Conservation (phyloP, 2,888 invertebrate species). For the Clistopyga incitator region DNA sequence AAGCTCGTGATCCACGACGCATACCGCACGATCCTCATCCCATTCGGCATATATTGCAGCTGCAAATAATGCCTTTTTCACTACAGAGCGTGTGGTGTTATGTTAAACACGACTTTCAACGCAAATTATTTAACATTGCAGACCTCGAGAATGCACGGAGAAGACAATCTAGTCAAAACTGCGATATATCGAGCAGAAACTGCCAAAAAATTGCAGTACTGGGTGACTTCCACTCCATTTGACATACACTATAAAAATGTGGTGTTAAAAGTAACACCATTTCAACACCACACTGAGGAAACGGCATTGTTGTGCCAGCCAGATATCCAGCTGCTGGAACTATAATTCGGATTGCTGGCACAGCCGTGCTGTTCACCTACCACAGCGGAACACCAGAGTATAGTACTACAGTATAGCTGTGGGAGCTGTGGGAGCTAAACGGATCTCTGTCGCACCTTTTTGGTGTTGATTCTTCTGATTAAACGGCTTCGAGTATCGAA, state of each 20-base stretch:
- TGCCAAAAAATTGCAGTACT: not conserved
- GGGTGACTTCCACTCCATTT: not conserved
- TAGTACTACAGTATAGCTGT: too few relatives aligned
- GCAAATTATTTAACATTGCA: slow-evolving; percentile 3
- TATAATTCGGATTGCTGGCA: too few relatives aligned
- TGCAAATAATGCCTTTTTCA: slow-evolving; percentile 15
- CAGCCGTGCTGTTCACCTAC: too few relatives aligned
- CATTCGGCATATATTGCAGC: not conserved
- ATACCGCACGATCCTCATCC: slow-evolving; percentile 20
- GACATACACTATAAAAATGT: not conserved
- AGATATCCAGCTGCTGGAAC: too few relatives aligned
- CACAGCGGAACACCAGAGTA: too few relatives aligned
- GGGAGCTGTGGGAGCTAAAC: too few relatives aligned
- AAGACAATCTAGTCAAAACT: not conserved
- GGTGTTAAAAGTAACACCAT: too few relatives aligned
- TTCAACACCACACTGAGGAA: too few relatives aligned
- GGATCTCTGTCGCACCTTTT: too few relatives aligned
- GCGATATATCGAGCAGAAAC: not conserved
- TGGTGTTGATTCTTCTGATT: too few relatives aligned
- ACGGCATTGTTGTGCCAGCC: too few relatives aligned
- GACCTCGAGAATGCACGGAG: slow-evolving; percentile 2
- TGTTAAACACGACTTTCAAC: not conserved
- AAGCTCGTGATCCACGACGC: slow-evolving; percentile 24
- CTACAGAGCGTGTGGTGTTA: not conserved
- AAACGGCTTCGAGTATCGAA: too few relatives aligned